Evolutionary conservation across 2,797 vertebrate species (phyloP), one percentile per base, ranked within the genome.

Genomic region (Chaenodraco wilsoni): DNA sequence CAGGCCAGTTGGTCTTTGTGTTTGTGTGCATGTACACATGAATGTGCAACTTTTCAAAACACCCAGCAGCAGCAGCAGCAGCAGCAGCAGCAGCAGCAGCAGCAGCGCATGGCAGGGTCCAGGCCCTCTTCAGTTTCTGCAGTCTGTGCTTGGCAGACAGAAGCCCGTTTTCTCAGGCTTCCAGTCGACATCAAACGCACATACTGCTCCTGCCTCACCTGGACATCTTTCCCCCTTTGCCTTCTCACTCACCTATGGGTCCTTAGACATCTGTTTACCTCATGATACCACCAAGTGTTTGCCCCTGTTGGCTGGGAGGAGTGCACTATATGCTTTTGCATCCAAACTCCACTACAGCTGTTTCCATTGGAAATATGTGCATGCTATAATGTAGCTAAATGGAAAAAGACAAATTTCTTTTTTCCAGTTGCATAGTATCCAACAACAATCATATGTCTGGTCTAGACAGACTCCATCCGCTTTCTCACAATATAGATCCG

Each of bases 121-220:
- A 48, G 72, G 86, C 84, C 77, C 84, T 84, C 87, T 84, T 86
- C 89, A 85, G 79, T 72, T 78, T 50, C 82, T 82, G 79, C 79
- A 37, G 33, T 37, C 82, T 83, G 78, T 71, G 78, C 69, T 88
- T 88, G 89, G 84, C 93, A 87, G 65, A 55, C 54, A 79, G 74
- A 72, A 13, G 74, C 79, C 65, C 74, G 49, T 83, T 88, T 89
- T 93, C 89, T 91, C 89, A 78, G 85, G 59, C 72, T 78, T 92
- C 89, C 91, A 89, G 86, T 83, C 84, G 41, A 72, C 87, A 89
- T 91, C 85, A 90, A 85, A 83, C 68, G 40, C 52, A 65, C 72
- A 56, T 50, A 46, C 55, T 44, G 56, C 82, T 74, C 69, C 69
- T 14, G 58, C 84, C 75, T 73, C 69, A 84, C 77, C 76, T 63